A percentile compares a stretch with the other conserved stretches of the same genome.
Evolutionary conservation across 2,888 invertebrate genomes (phyloP).

Genomic region (Drosophila mayaguana): DNA sequence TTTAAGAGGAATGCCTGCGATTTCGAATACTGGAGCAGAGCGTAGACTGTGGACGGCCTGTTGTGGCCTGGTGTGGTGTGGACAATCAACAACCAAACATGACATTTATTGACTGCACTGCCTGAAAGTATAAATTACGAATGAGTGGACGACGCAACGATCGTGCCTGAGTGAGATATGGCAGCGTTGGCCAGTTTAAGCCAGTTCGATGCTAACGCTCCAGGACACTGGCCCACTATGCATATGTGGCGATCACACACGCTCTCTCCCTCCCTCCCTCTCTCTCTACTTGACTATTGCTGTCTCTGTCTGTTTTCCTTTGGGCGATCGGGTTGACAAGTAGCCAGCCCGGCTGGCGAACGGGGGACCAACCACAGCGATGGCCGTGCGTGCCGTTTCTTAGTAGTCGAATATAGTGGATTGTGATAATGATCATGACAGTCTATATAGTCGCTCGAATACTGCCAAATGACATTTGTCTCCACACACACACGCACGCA

Average conservation of each 20-base stretch:
- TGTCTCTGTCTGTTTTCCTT: background rate
- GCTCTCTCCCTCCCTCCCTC: background rate
- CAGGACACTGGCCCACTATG: conserved; percentile 74
- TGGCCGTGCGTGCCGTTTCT: conserved; percentile 64
- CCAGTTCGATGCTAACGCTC: conserved; percentile 56
- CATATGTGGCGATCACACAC: conserved; percentile 43
- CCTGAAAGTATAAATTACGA: conserved; percentile 77
- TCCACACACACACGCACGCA: conserved; percentile 39
- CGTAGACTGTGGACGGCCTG: conserved; percentile 14
- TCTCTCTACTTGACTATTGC: background rate
- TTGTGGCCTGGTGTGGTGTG: conserved; percentile 59
- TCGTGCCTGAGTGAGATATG: conserved; percentile 66
- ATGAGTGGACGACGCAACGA: conserved; percentile 61
- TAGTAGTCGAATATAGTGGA: conserved; percentile 64
- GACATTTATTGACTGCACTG: conserved; percentile 84
- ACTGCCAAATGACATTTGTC: conserved; percentile 83
- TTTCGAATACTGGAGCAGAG: conserved; percentile 78
- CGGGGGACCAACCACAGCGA: conserved; percentile 82
- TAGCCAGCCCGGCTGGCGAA: background rate
- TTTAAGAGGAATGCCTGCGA: conserved; percentile 78
- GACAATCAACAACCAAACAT: conserved; percentile 81
- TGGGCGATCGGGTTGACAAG: background rate
- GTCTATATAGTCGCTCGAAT: conserved; percentile 83
- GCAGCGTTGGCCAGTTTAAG: conserved; percentile 25
- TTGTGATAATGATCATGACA: conserved; percentile 85